These are phyloP conservation scores for Teleopsis dalmanni DNA, from an alignment of 1,140 invertebrate genomes.

Conservation along the genomic window DNA sequence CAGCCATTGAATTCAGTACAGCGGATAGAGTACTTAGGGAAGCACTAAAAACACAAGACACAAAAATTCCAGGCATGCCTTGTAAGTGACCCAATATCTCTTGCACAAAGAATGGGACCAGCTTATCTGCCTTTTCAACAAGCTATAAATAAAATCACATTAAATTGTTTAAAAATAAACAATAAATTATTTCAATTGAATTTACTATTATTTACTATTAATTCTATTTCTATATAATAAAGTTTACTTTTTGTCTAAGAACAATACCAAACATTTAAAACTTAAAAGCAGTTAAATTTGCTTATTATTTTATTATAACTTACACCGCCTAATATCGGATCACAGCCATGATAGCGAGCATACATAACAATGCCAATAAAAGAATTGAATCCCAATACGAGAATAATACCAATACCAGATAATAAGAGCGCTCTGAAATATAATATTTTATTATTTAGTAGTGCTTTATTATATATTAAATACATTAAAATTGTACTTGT, in stretches of 20 bases:
- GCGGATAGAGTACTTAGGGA: conserved; percentile 62
- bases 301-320: too few relatives aligned
- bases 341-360: conserved; percentile 64
- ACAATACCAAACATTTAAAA: too few relatives aligned
- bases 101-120: conserved; percentile 55
- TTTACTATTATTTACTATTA: too few relatives aligned
- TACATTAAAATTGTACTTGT: too few relatives aligned
- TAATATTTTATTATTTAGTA: too few relatives aligned
- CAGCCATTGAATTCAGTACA: conserved; percentile 62
- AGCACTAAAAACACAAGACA: conserved; percentile 58
- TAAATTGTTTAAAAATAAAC: not conserved
- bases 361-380: conserved; percentile 66
- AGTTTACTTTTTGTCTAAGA: too few relatives aligned
- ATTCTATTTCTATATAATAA: too few relatives aligned
- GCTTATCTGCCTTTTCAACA: conserved; percentile 47
- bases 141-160: conserved; percentile 20
- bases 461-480: too few relatives aligned
- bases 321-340: conserved; percentile 58
- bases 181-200: too few relatives aligned
- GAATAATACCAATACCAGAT: conserved; percentile 46
- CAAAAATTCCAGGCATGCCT: conserved; percentile 55
- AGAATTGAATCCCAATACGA: conserved; percentile 49
- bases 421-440: conserved; percentile 46
- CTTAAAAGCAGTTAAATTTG: too few relatives aligned
- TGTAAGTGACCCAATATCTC: conserved; percentile 48